Evolutionary conservation across 2,888 invertebrate genomes (phyloP), one percentile per base, ranked within the genome.

Genomic region (Meiosimyza platycephala): DNA sequence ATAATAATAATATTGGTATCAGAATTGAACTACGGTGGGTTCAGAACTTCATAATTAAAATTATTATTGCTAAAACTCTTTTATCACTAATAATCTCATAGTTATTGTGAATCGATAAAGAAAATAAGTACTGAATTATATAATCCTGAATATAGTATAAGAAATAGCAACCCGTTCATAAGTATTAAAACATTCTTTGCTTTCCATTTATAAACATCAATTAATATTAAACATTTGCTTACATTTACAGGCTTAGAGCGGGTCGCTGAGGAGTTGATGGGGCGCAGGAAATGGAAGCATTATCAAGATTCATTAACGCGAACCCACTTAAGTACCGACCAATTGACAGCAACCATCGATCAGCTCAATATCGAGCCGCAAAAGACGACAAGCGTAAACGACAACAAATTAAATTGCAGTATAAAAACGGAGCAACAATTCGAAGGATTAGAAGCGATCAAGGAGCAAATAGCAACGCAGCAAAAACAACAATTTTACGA

Each of bases 211-310:
- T 40, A 7, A 1, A 40, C 6, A 40, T 40, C 9, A 2, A 4
- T 40, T 40, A 40, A 40, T 40, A 40, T 40, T 40, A 40, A 9
- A 40, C 2, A 6, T 40, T 40, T 40, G 1, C 40, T 40, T 59
- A 16, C 28, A 22, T 40, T 69, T 87, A 72, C 89, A 95, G 95
- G 95, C 92, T 92, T 95, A 94, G 95, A 95, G 94, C 93, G 95
- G 91, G 94, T 95, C 91, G 95, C 95, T 91, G 95, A 95, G 91
- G 95, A 95, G 94, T 94, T 95, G 92, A 95, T 95, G 95, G 95
- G 95, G 91, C 94, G 94, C 91, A 93, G 95, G 93, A 95, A 93
- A 95, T 95, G 95, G 95, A 94, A 94, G 92, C 92, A 94, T 90
- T 95, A 94, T 89, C 95, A 95, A 92, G 94, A 95, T 90, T 89